Evolutionary conservation across 1,140 invertebrate species (phyloP), one percentile per base, ranked within the genome.

Genomic region (Lithobius niger): DNA sequence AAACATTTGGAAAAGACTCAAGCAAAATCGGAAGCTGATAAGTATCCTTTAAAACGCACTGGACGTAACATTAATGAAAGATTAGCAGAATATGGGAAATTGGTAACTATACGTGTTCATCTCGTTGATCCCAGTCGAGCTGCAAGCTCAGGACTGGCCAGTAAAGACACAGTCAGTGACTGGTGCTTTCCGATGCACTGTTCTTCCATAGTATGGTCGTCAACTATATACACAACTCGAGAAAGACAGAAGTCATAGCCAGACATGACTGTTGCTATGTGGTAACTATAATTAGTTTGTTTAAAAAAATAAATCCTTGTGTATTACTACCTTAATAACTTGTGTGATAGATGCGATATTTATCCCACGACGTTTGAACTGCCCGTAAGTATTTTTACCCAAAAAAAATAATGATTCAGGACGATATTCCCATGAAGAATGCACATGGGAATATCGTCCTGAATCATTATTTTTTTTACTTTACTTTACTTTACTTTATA

Each of bases 281-380:
- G n/a, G n/a, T n/a, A n/a, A n/a, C n/a, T n/a, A n/a, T n/a, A n/a
- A n/a, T n/a, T n/a, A n/a, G n/a, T n/a, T n/a, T n/a, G n/a, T n/a
- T n/a, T n/a, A n/a, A n/a, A n/a, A n/a, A n/a, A n/a, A n/a, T n/a
- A n/a, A n/a, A n/a, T n/a, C n/a, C n/a, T n/a, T n/a, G n/a, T n/a
- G n/a, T n/a, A n/a, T n/a, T n/a, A n/a, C n/a, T n/a, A n/a, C n/a
- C n/a, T n/a, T n/a, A n/a, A n/a, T n/a, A n/a, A n/a, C n/a, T n/a
- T n/a, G n/a, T n/a, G n/a, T n/a, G n/a, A n/a, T n/a, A 50, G 13
- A 50, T 69, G 69, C 40, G 66, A 73, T 36, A 65, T 67, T 27
- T 71, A 74, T 62, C 73, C 74, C 2, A 57, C 69, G 1, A 71
- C 69, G 0, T 75, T 68, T 55, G 71, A 74, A 55, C 31, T 75